These are phyloP conservation scores for Plagodis pulveraria DNA, from an alignment of 2,888 invertebrate species.

Conservation along the genomic window DNA sequence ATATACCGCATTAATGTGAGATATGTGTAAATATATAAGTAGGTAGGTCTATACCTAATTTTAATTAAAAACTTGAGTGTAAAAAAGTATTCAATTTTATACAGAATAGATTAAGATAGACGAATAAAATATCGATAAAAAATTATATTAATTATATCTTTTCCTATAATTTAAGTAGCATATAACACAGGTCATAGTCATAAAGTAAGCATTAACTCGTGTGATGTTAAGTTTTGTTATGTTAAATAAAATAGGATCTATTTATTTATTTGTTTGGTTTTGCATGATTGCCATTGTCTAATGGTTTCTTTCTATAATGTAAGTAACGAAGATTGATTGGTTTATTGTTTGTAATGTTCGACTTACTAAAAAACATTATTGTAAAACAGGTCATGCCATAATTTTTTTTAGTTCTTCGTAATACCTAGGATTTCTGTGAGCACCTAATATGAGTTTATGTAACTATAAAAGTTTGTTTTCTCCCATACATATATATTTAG, in stretches of 20 bases:
- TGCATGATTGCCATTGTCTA: conserved; percentile 5
- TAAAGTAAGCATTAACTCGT: conserved; percentile 46
- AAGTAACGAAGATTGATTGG: too few species aligned
- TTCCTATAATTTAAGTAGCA: conserved; percentile 33
- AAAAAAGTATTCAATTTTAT: conserved; percentile 73
- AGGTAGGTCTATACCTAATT: conserved; percentile 9
- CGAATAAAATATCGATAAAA: too few species aligned
- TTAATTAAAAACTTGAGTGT: conserved; percentile 44
- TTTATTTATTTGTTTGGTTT: conserved; percentile 11
- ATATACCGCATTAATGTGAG: conserved; percentile 21
- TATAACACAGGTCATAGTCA: conserved; percentile 31
- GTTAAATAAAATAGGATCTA: conserved; percentile 28
- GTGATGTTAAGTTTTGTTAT: conserved; percentile 53
- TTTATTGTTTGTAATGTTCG: too few species aligned
- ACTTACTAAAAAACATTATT: too few species aligned
- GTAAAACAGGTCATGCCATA: too few species aligned
- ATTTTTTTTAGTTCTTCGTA: too few species aligned
- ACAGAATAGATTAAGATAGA: conserved; percentile 41
- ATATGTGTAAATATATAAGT: conserved; percentile 26
- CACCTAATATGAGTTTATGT: too few species aligned
- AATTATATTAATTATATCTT: conserved; percentile 30
- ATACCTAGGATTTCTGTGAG: too few species aligned
- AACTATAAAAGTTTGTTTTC: too few species aligned
- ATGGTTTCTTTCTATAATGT: neutral
- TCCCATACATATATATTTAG: too few species aligned